Evolutionary conservation across 1,140 invertebrate genomes (phyloP).

Genomic region (Hycleus cichorii): DNA sequence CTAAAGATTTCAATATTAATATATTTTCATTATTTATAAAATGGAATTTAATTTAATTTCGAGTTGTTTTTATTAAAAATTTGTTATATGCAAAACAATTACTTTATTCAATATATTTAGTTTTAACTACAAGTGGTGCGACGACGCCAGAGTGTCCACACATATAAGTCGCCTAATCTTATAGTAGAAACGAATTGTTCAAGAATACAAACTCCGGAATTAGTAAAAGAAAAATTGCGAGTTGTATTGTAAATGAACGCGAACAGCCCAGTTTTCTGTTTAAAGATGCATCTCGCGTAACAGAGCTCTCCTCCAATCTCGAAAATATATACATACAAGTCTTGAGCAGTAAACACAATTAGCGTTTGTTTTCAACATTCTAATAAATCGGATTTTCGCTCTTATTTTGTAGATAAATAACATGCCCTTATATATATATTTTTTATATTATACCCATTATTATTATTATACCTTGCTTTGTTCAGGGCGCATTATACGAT

Average conservation of each 20-base stretch:
- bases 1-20: no score
- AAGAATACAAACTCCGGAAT: constrained; percentile 36
- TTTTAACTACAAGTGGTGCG: constrained; percentile 4
- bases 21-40: no score
- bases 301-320: constrained; percentile 25
- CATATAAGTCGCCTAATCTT: constrained; percentile 15
- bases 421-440: constrained; percentile 9
- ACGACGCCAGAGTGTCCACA: constrained; percentile 16
- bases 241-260: constrained; percentile 28
- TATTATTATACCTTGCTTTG: background rate
- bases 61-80: background rate
- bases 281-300: constrained; percentile 27
- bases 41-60: no score
- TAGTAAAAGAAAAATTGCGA: constrained; percentile 31
- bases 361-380: constrained; percentile 33
- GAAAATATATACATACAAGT: constrained; percentile 28
- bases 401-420: constrained; percentile 31
- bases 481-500: no score
- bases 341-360: constrained; percentile 36
- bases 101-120: background rate
- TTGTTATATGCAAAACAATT: background rate
- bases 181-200: constrained; percentile 11
- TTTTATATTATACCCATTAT: constrained; percentile 8
- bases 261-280: constrained; percentile 25
- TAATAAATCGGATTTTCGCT: constrained; percentile 35